phyloP scores from a whole-genome alignment of 2,888 invertebrate species.

The Drosophila mimica region DNA sequence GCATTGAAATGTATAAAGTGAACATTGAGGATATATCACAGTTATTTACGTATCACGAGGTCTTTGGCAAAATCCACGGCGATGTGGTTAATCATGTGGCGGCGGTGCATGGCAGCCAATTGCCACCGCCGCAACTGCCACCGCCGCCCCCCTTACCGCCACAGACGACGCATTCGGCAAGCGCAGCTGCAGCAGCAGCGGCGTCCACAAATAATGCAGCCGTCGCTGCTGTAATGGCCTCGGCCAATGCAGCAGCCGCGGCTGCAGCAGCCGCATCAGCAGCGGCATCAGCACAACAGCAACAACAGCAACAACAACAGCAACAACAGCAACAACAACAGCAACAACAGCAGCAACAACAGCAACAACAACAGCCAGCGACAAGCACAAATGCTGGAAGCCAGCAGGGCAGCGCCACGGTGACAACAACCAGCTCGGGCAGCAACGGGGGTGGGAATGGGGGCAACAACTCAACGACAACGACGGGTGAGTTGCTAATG shows the following conservation, averaged over 20 bases:
- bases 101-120: slow-evolving; percentile 85
- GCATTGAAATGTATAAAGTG: slow-evolving; percentile 90
- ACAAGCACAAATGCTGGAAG: slow-evolving; percentile 61
- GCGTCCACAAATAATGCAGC: slow-evolving; percentile 79
- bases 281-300: slow-evolving; percentile 61
- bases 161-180: slow-evolving; percentile 71
- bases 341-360: slow-evolving; percentile 48
- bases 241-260: slow-evolving; percentile 75
- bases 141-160: slow-evolving; percentile 70
- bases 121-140: slow-evolving; percentile 78
- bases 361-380: slow-evolving; percentile 45
- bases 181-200: slow-evolving; percentile 80
- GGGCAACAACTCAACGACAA: slow-evolving; percentile 65
- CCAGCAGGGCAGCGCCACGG: slow-evolving; percentile 60
- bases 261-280: slow-evolving; percentile 74
- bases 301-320: slow-evolving; percentile 53
- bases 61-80: slow-evolving; percentile 89
- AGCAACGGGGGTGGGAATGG: slow-evolving; percentile 54
- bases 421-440: slow-evolving; percentile 73
- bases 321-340: slow-evolving; percentile 48
- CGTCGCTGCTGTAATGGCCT: slow-evolving; percentile 72
- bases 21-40: slow-evolving; percentile 94
- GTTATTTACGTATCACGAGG: slow-evolving; percentile 93
- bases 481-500: slow-evolving; percentile 82
- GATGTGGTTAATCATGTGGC: slow-evolving; percentile 85